Evolutionary conservation across 2,888 invertebrate genomes (phyloP), one percentile per base, ranked within the genome.

Genomic region (Dugesia japonica): DNA sequence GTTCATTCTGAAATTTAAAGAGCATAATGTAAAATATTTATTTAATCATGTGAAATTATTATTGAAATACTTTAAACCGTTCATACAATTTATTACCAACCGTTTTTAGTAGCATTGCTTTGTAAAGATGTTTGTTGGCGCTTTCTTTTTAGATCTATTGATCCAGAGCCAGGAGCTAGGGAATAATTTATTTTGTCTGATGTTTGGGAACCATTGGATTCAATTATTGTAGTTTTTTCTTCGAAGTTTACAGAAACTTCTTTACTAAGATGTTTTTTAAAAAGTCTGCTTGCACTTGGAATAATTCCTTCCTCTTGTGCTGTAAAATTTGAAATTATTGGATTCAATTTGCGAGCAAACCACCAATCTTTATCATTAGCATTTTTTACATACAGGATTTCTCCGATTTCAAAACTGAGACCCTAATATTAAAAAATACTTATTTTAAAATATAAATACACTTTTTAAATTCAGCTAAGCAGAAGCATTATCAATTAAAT

Each of bases 371-470:
- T 56, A 56, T 56, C 56, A 23, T 56, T 56, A n/a, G 56, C 56
- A 56, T 56, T 56, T 56, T 56, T 56, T 56, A 56, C 17, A n/a
- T 56, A 56, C 1, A 56, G 23, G 17, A 56, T 56, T 56, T 56
- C 56, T 20, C 56, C 56, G 7, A 56, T 56, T 56, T 56, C 56
- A 56, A 56, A 56, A 56, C 56, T 56, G 56, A 56, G 56, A 13
- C 56, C 56, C 56, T 56, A n/a, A 56, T 7, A 31, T 31, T n/a
- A n/a, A 38, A 38, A 38, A 13, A 38, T 38, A 38, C 38, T 13
- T 38, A 38, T 38, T 38, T 38, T 13, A 38, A 9, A 38, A 13
- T 38, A 38, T 38, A 38, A 9, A 38, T 38, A 38, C n/a, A n/a
- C n/a, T n/a, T n/a, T n/a, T n/a, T n/a, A n/a, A n/a, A n/a, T n/a